Conservation (phyloP, 2,113 vertebrate genomes). For the Phaethornis superciliosus region DNA sequence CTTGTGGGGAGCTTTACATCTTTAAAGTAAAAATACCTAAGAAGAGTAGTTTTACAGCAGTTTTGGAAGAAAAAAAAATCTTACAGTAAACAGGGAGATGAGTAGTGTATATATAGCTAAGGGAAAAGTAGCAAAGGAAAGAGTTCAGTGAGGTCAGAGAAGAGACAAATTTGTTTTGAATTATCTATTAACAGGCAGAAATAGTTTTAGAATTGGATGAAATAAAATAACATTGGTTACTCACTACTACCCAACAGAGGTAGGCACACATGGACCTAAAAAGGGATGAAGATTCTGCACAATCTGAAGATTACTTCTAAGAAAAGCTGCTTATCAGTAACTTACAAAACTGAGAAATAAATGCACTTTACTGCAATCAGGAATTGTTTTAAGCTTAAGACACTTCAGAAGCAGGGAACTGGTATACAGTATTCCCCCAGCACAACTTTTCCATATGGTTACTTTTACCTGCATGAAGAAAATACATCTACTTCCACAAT, state of each 20-base stretch:
- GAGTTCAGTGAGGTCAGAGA: neutral
- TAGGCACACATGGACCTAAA: neutral
- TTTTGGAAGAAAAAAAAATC: neutral
- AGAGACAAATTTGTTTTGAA: neutral
- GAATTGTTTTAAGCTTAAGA: neutral
- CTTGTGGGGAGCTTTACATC: neutral
- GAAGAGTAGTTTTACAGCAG: neutral
- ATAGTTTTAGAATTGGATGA: neutral
- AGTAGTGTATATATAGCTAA: neutral
- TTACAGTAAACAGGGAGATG: neutral
- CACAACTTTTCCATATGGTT: neutral
- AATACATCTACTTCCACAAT: neutral
- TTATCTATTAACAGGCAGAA: neutral
- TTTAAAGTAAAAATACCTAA: neutral
- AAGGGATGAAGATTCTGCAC: accelerated
- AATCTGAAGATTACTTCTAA: neutral
- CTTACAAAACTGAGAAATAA: neutral
- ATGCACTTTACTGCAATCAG: neutral
- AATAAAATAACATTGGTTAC: neutral
- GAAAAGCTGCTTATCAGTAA: neutral
- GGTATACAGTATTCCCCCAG: neutral
- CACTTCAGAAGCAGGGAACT: neutral
- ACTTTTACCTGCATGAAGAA: neutral
- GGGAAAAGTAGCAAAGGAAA: neutral
- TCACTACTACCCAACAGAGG: neutral